Conservation (phyloP, 37 sponge, comb jelly and placozoan genomes). For the Spongilla lacustris region DNA sequence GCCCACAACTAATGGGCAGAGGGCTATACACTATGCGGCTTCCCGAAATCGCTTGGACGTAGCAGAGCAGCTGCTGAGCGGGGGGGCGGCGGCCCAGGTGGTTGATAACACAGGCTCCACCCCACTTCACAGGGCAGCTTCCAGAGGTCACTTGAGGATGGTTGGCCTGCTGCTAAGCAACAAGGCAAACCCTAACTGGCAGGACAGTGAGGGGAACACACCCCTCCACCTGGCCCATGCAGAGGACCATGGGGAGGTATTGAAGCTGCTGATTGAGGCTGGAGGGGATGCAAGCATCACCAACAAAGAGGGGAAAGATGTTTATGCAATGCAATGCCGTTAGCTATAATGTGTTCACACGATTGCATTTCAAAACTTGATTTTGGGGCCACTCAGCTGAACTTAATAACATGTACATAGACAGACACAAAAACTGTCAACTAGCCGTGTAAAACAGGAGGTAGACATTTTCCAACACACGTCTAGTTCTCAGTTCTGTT, state of each 20-base stretch:
- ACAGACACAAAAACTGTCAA: no score
- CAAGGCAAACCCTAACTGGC: slow-evolving; percentile 40
- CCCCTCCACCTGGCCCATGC: slow-evolving; percentile 64
- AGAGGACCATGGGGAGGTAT: slow-evolving; percentile 38
- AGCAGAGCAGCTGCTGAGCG: slow-evolving; percentile 11
- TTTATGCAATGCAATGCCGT: slow-evolving; percentile 21
- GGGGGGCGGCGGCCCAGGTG: not conserved
- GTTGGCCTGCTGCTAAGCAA: slow-evolving; percentile 19
- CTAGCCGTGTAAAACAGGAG: slow-evolving; percentile 58
- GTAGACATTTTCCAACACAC: slow-evolving; percentile 70
- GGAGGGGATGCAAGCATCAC: slow-evolving; percentile 40
- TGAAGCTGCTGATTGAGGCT: slow-evolving; percentile 16
- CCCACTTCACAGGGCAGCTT: slow-evolving; percentile 56
- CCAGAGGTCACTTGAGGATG: slow-evolving; percentile 21
- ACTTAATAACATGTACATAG: no score
- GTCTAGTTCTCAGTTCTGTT: slow-evolving; percentile 20
- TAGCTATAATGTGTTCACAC: not conserved
- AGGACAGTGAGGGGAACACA: slow-evolving; percentile 69
- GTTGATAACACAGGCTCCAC: slow-evolving; percentile 42
- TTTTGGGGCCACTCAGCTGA: no score
- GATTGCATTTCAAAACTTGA: no score
- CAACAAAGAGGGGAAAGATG: slow-evolving; percentile 61
- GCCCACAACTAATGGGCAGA: slow-evolving; percentile 58
- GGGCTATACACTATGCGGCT: slow-evolving; percentile 72
- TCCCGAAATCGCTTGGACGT: slow-evolving; percentile 53